phyloP scores from a whole-genome alignment of 2,113 vertebrate genomes.

The Ranitomeya variabilis region DNA sequence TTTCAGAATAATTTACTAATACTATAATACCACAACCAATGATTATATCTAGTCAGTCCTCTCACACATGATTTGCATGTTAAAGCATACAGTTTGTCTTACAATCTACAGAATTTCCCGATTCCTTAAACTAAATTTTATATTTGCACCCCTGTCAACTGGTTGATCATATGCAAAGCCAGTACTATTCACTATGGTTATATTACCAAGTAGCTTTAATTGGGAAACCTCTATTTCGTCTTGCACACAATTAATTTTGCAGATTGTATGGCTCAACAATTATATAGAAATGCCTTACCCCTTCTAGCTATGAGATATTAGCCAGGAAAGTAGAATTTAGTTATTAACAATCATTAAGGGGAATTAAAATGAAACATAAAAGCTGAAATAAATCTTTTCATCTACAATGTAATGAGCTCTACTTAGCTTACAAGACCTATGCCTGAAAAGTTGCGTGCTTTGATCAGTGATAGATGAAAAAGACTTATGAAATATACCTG shows the following conservation, averaged over 20 bases:
- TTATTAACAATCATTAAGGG: slow-evolving; percentile 10
- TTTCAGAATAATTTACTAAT: too few species aligned
- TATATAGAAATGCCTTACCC: not conserved
- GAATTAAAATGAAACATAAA: not conserved
- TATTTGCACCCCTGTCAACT: too few species aligned
- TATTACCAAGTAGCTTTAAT: not conserved
- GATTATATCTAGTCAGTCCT: too few species aligned
- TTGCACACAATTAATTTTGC: not conserved
- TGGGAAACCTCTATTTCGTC: not conserved
- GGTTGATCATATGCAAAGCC: not conserved
- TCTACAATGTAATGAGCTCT: not conserved
- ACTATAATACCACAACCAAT: too few species aligned
- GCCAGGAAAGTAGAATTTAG: not conserved
- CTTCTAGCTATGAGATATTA: slow-evolving; percentile 6
- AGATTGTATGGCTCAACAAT: not conserved
- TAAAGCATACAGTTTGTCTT: too few species aligned
- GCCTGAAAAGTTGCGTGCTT: not conserved
- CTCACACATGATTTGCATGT: too few species aligned
- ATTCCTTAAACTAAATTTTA: too few species aligned
- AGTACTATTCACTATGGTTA: not conserved
- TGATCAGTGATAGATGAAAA: slow-evolving; percentile 21
- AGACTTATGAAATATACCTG: not conserved
- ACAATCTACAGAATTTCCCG: too few species aligned
- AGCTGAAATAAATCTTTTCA: slow-evolving; percentile 2
- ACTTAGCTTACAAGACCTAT: not conserved